Conservation (phyloP, 2,797 vertebrate genomes). For the Eulemur coronatus region DNA sequence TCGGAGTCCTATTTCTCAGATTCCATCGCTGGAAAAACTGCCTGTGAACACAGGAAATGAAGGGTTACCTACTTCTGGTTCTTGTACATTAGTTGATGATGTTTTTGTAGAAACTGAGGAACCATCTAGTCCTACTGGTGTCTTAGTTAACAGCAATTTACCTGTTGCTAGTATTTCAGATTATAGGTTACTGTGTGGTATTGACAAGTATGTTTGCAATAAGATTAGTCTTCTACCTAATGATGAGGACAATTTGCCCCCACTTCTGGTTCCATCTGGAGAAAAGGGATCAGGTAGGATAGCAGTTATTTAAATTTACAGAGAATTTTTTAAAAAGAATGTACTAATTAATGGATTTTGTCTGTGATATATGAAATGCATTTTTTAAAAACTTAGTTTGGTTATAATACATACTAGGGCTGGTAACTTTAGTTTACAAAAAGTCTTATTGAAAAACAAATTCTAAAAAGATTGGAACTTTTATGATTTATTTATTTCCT, state of each 20-base stretch:
- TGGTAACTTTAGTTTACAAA: slow-evolving; percentile 30
- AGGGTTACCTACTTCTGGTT: neutral
- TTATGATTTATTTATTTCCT: slow-evolving; percentile 11
- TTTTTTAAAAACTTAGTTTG: slow-evolving; percentile 30
- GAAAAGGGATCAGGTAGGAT: slow-evolving; percentile 88
- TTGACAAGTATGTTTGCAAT: slow-evolving; percentile 86
- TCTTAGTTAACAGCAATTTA: slow-evolving; percentile 26
- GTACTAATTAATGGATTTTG: neutral
- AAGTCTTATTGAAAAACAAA: slow-evolving; percentile 37
- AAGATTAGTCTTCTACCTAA: slow-evolving; percentile 90
- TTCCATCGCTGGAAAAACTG: slow-evolving; percentile 69
- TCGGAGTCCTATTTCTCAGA: slow-evolving; percentile 35
- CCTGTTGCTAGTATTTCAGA: slow-evolving; percentile 85
- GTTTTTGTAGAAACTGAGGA: slow-evolving; percentile 66
- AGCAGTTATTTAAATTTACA: neutral
- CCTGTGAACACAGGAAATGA: slow-evolving; percentile 66
- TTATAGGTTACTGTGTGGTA: slow-evolving; percentile 87
- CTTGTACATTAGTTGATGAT: slow-evolving; percentile 56
- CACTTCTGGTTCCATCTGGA: slow-evolving; percentile 88
- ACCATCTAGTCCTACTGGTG: neutral
- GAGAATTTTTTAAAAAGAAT: neutral
- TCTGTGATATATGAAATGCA: neutral
- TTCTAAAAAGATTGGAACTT: slow-evolving; percentile 14
- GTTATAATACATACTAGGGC: neutral
- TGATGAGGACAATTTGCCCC: slow-evolving; percentile 89